Evolutionary conservation across 1,140 invertebrate genomes (phyloP).

Genomic region (Gryon sp.): DNA sequence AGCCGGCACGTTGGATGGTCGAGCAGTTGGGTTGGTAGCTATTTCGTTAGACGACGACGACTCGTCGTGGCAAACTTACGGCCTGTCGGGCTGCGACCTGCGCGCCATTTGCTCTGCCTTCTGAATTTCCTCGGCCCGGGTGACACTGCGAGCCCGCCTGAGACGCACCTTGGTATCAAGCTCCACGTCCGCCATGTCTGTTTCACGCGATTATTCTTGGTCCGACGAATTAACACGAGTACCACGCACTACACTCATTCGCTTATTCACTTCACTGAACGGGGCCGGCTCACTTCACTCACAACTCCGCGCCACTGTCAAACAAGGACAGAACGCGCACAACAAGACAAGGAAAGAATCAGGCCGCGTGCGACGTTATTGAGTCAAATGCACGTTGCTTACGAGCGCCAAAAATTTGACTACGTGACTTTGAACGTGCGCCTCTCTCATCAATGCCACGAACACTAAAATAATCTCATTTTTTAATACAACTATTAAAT

Average conservation of each 20-base stretch:
- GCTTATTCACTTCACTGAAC: constrained; percentile 49
- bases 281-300: constrained; percentile 8
- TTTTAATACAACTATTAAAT: too few relatives aligned
- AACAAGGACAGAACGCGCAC: constrained; percentile 19
- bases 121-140: constrained; percentile 91
- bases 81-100: constrained; percentile 91
- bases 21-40: neutral
- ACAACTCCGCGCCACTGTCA: neutral
- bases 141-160: constrained; percentile 90
- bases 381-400: too few relatives aligned
- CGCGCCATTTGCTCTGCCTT: constrained; percentile 88
- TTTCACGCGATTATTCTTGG: constrained; percentile 1
- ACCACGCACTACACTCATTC: constrained; percentile 40
- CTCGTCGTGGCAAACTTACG: constrained; percentile 84
- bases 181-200: constrained; percentile 67
- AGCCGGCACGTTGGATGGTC: neutral
- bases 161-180: constrained; percentile 79
- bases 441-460: too few relatives aligned
- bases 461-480: too few relatives aligned
- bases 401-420: too few relatives aligned
- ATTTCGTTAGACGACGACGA: neutral
- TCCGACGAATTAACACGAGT: constrained; percentile 4
- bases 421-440: too few relatives aligned
- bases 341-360: too few relatives aligned
- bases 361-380: too few relatives aligned